Conservation (phyloP, 2,113 vertebrate species). For the Ploceus nigricollis region DNA sequence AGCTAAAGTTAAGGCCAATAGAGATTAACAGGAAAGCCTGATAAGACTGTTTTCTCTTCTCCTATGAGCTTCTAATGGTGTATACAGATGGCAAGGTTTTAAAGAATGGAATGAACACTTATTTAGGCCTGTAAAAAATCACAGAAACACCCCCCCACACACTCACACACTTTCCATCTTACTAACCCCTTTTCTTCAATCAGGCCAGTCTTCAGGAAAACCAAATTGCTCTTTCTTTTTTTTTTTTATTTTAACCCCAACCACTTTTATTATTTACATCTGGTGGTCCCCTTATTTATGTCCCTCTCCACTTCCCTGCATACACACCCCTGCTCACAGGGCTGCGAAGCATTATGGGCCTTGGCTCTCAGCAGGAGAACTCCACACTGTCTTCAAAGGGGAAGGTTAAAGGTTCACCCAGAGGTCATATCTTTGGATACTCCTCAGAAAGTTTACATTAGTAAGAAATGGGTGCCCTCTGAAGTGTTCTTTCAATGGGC, state of each 20-base stretch:
- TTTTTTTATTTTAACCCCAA: constrained; percentile 70
- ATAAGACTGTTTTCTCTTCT: constrained; percentile 87
- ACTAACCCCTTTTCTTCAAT: constrained; percentile 65
- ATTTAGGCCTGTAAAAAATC: constrained; percentile 66
- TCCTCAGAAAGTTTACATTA: constrained; percentile 94
- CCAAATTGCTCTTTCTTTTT: constrained; percentile 68
- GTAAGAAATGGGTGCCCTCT: constrained; percentile 71
- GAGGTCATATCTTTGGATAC: constrained; percentile 97
- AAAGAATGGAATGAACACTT: constrained; percentile 73
- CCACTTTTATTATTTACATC: constrained; percentile 95
- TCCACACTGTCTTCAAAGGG: constrained; percentile 97
- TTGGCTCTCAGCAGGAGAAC: constrained; percentile 91
- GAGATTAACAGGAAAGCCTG: constrained; percentile 84
- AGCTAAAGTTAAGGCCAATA: constrained; percentile 84
- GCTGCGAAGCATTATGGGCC: constrained; percentile 83
- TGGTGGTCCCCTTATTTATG: constrained; percentile 90
- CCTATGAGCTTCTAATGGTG: constrained; percentile 85
- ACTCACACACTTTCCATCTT: constrained; percentile 12
- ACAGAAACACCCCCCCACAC: constrained; percentile 32
- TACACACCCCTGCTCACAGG: constrained; percentile 68
- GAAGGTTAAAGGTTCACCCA: constrained; percentile 92
- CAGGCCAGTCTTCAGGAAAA: constrained; percentile 68
- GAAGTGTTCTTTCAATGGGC: constrained; percentile 71
- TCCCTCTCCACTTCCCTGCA: constrained; percentile 74
- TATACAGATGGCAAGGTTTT: constrained; percentile 84